Percentiles rank a stretch among this genome's conserved stretches.
phyloP scores from a whole-genome alignment of 1,140 invertebrate genomes.

The Plodia interpunctella region DNA sequence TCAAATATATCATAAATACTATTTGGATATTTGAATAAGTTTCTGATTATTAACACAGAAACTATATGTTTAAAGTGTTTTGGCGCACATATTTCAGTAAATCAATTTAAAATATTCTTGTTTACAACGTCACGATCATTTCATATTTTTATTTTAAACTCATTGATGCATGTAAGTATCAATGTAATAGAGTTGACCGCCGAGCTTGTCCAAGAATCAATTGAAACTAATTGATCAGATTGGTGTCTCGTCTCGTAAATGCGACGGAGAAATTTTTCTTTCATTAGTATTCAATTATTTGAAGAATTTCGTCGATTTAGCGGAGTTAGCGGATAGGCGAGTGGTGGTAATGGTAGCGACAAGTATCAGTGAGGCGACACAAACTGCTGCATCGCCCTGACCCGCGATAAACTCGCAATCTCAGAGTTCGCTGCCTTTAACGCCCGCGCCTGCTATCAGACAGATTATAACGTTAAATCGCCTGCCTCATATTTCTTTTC shows the following conservation, averaged over 20 bases:
- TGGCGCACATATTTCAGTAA: too few relatives aligned
- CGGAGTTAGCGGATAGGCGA: neutral
- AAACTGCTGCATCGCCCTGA: constrained; percentile 31
- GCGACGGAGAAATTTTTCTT: constrained; percentile 19
- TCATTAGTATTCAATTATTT: neutral
- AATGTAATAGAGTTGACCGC: constrained; percentile 22
- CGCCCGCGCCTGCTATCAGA: constrained; percentile 25
- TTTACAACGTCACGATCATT: neutral
- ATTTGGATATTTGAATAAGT: too few relatives aligned
- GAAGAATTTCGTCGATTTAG: neutral
- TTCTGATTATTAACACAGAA: too few relatives aligned
- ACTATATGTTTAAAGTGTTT: too few relatives aligned
- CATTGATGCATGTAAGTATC: constrained; percentile 11
- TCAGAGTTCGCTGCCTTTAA: constrained; percentile 37
- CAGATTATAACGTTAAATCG: neutral
- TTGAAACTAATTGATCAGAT: constrained; percentile 52
- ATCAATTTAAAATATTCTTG: neutral
- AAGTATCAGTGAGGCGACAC: constrained; percentile 15
- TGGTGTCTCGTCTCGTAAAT: constrained; percentile 27
- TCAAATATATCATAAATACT: too few relatives aligned
- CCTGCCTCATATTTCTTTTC: neutral
- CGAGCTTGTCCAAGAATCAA: constrained; percentile 31
- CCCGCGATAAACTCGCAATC: constrained; percentile 53
- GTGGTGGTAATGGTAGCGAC: constrained; percentile 15
- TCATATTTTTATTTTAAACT: neutral